phyloP scores from a whole-genome alignment of 2,888 invertebrate species.

The Eupithecia exiguata region DNA sequence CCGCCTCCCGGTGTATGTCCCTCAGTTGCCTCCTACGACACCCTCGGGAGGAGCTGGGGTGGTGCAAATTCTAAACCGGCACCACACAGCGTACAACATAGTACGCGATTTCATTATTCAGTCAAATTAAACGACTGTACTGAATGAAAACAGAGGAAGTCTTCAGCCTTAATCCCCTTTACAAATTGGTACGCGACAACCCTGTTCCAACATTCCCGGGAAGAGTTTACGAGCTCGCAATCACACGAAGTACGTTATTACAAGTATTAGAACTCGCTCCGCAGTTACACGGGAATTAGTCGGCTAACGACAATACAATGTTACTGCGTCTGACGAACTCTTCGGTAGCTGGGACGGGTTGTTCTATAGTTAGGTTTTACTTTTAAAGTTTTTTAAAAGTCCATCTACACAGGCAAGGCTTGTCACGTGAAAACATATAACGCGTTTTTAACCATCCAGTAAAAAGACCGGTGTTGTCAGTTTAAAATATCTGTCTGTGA shows the following conservation, averaged over 20 bases:
- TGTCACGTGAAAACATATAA: background rate
- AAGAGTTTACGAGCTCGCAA: slow-evolving; percentile 36
- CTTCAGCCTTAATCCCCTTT: background rate
- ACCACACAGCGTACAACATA: too few relatives aligned
- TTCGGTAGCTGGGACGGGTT: background rate
- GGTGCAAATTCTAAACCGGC: too few relatives aligned
- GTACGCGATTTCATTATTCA: background rate
- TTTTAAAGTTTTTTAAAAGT: background rate
- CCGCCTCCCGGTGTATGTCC: too few relatives aligned
- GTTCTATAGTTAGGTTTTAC: background rate
- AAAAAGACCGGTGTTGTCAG: too few relatives aligned
- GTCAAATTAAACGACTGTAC: background rate
- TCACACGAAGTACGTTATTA: slow-evolving; percentile 37
- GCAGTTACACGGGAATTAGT: slow-evolving; percentile 28
- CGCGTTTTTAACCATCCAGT: too few relatives aligned
- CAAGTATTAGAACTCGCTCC: slow-evolving; percentile 35
- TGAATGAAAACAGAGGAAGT: background rate
- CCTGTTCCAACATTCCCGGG: slow-evolving; percentile 27
- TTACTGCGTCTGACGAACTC: slow-evolving; percentile 3
- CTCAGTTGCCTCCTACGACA: too few relatives aligned
- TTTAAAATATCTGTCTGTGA: too few relatives aligned
- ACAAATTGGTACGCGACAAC: slow-evolving; percentile 22
- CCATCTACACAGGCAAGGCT: background rate
- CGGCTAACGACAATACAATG: slow-evolving; percentile 21
- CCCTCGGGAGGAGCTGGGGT: too few relatives aligned